Base-by-base conservation (phyloP, 2,888 invertebrate genomes). In the Exephanes ischioxanthus region DNA sequence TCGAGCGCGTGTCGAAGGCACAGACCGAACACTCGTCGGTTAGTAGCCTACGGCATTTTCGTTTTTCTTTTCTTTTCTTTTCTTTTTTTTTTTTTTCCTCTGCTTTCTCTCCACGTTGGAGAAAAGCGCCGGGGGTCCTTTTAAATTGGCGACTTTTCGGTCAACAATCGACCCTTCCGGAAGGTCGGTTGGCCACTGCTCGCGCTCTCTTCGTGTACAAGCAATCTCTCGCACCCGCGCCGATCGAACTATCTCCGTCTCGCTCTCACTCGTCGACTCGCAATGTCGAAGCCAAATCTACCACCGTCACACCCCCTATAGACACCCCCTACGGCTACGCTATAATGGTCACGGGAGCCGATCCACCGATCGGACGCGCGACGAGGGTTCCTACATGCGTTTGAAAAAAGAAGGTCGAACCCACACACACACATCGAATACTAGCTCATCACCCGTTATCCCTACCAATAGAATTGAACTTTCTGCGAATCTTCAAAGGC, bases 81-180 rank as follows among this genome's bases (percentile, higher is more conserved):
- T 75, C 66, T 68, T 53, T 73, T 78, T 75, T 67, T 72, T 68
- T 68, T 53, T 73, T 72, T 53, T 58, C 37, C 30, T 30, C 78
- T 67, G 75, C 77, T 80, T 61, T 84, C 75, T 76, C 78, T 80
- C 55, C 30, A 67, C 14, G 48, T 77, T 30, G 63, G 48, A 87
- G 89, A 87, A 86, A 79, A 88, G 55, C 83, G 87, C 88, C 88
- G 80, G 88, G 87, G 87, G 88, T 93, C 89, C 91, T 93, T 94
- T 94, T 94, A 94, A 94, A 94, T 94, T 94, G 94, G 94, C 94
- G 94, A 94, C 93, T 94, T 94, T 93, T 94, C 93, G 94, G 94
- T 94, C 94, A 93, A 94, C 94, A 93, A 94, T 94, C 94, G 94
- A 93, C 93, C 93, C 93, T 94, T 93, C 93, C 93, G 92, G 91